Evolutionary conservation across 1,140 invertebrate genomes (phyloP).

Genomic region (Hydropsyche tenuis): DNA sequence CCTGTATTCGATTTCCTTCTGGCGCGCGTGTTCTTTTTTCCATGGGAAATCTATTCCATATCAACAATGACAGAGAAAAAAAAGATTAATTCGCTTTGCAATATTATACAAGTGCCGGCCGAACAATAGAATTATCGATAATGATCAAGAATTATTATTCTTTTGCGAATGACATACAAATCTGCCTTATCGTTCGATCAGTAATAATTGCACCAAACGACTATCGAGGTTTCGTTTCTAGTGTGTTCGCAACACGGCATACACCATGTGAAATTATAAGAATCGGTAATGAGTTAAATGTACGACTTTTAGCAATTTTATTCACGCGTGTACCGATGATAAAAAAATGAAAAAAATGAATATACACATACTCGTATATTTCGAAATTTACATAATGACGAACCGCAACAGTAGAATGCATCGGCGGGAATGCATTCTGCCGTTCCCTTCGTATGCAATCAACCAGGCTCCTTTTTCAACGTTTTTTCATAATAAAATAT

Average conservation of each 20-base stretch:
- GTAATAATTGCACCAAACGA: not conserved
- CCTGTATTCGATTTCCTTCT: not conserved
- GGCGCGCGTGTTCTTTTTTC: not conserved
- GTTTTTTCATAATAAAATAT: slow-evolving; percentile 4
- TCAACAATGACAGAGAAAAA: not conserved
- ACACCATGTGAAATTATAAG: not conserved
- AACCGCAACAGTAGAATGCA: not conserved
- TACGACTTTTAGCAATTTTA: not conserved
- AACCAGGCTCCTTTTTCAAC: slow-evolving; percentile 10
- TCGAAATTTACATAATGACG: slow-evolving; percentile 7
- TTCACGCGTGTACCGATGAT: not conserved
- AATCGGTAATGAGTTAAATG: slow-evolving; percentile 13
- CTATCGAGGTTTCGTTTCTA: not conserved
- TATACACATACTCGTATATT: not conserved
- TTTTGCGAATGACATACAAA: not conserved
- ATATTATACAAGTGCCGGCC: slow-evolving; percentile 10
- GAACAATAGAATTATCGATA: slow-evolving; percentile 26
- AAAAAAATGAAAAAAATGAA: no score
- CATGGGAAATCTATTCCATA: not conserved
- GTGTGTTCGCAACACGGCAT: not conserved
- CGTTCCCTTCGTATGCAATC: slow-evolving; percentile 22
- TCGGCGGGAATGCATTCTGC: not conserved
- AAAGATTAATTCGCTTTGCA: slow-evolving; percentile 14
- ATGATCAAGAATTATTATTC: slow-evolving; percentile 11
- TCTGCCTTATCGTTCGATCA: not conserved